Base-by-base conservation (phyloP, 23 tunicate genomes). In the Diplosoma virens region DNA sequence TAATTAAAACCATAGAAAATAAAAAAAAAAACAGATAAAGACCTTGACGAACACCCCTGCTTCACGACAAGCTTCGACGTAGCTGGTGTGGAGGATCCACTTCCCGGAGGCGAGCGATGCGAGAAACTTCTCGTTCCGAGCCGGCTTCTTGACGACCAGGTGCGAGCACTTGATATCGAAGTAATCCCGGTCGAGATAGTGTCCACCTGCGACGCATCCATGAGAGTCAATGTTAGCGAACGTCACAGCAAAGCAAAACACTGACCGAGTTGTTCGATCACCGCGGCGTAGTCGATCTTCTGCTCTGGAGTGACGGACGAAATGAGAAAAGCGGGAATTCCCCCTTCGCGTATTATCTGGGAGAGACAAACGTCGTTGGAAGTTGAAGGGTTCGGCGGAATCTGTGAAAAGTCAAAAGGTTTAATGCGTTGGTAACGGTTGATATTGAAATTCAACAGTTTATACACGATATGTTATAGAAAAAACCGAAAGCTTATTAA, bases 111-210 rank as follows among this genome's bases (percentile, higher is more conserved):
- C 74, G 25, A 89, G 76, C 2, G 89, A 87, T 1, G 88, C 71
- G n/a, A 89, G 70, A 59, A 60, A 90, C 55, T 90, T 90, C 55
- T 90, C 97, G 41, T 83, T 90, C 34, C 97, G 67, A 3, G 78
- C 80, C 1, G 97, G 97, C 28, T 68, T 79, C 53, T 67, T 73
- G 30, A 84, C 86, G 17, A 90, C 64, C 3, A 90, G 83, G 75
- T 90, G 97, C 20, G 89, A 84, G 66, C 79, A 74, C 18, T 31
- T 23, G 3, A 60, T 32, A 33, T 88, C 87, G 34, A 81, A 75
- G 46, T 36, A 66, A 66, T 74, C 93, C 25, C 78, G 76, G 33
- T 87, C 72, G 17, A 83, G 70, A 45, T 79, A 87, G 1, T 11
- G 35, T 37, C 93, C 93, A 11, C 93, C 92, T 84, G 77, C 27